Evolutionary conservation across 2,113 vertebrate genomes (phyloP), one percentile per base, ranked within the genome.

Genomic region (Pachypanchax playfairii): DNA sequence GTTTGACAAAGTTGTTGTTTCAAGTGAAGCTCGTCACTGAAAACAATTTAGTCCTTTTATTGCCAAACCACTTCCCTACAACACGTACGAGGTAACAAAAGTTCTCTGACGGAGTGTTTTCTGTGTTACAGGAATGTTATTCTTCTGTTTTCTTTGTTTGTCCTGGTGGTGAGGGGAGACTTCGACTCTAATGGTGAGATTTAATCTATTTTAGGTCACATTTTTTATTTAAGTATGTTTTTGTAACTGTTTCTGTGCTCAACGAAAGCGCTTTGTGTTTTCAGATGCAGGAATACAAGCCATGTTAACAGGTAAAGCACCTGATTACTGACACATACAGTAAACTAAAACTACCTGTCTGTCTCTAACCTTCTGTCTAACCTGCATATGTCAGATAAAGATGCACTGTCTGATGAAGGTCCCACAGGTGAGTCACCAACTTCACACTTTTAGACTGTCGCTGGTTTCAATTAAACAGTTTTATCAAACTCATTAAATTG

Each of bases 351-450:
- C 39, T 57, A 15, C 24, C 39, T 28, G 36, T 5, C 15, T 49
- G 17, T 56, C 35, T 43, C 20, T 51, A 28, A 57, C 13, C 18
- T 29, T 39, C 13, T 47, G 38, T 70, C 20, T 43, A 22, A 33
- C 31, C 17, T 44, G 0, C 50, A 8, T 67, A 18, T 59, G 3
- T 66, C 66, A 91, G 90, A 87, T 75, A 90, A 87, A 63, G 91
- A 91, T 39, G 88, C 87, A 3, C 87, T 84, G 1, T 92, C 91
- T 48, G 87, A 90, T 63, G 91, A 92, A 78, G 85, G 82, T 50
- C 91, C 90, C 0, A 91, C 91, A 77, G 90, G 90, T 91, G 70
- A 83, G 72, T 49, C 21, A 6, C 9, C 1, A 8, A 5, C 5
- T 1, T 22, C 20, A 22, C n/a, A 22, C 9, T n/a, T 7, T 10